Evolutionary conservation across 2,113 vertebrate genomes (phyloP).

Genomic region (Grammomys dolichurus): DNA sequence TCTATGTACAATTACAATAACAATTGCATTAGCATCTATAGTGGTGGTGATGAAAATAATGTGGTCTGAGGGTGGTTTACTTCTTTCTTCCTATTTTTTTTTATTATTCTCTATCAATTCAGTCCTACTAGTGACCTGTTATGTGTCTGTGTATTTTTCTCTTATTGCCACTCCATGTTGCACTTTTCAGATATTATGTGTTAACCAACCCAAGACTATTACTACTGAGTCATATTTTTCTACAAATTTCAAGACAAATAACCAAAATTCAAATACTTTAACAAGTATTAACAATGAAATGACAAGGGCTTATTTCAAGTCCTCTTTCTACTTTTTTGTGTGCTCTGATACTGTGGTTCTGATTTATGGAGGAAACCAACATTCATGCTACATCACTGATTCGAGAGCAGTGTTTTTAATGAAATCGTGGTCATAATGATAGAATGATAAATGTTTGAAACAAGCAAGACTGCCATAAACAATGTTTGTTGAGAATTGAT

Average conservation of each 20-base stretch:
- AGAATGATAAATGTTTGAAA: background rate
- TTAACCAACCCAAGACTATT: background rate
- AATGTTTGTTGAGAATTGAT: background rate
- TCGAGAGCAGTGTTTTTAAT: background rate
- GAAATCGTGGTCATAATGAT: constrained; percentile 14
- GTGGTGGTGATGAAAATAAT: background rate
- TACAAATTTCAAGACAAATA: background rate
- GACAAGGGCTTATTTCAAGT: background rate
- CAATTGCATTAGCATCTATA: background rate
- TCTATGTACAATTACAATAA: background rate
- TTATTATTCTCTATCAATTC: background rate
- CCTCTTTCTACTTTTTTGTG: background rate
- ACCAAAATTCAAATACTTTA: background rate
- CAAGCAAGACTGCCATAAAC: constrained; percentile 11
- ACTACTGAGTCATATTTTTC: background rate
- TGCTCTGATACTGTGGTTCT: background rate
- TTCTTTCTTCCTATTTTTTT: background rate
- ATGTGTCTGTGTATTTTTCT: background rate
- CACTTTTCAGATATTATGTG: background rate
- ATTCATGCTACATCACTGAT: background rate
- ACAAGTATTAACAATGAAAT: background rate
- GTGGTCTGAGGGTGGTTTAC: background rate
- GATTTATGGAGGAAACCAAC: background rate
- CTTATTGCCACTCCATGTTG: background rate
- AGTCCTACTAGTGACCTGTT: background rate